Evolutionary conservation across 1,140 invertebrate species (phyloP), one percentile per base, ranked within the genome.

Genomic region (Sarcophaga peregrina): DNA sequence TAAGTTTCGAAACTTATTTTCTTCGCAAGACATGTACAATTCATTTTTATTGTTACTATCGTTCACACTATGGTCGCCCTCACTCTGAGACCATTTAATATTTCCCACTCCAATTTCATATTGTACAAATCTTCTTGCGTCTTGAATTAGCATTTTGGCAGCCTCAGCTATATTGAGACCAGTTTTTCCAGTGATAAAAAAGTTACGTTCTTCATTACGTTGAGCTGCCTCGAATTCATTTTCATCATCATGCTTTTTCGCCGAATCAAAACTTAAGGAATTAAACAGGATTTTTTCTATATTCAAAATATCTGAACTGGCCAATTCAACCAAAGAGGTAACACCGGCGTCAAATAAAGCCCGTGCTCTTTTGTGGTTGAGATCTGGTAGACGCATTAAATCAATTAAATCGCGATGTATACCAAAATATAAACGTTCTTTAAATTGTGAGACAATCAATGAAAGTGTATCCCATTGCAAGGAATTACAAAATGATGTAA

Each of bases 401-500:
- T 99, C 98, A 82, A 98, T 93, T 8, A 99, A 92, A 89, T 99
- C 98, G 75, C 95, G 93, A 86, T 97, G 95, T 48, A 99, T 95
- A 11, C 98, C 98, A 91, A 99, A 99, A 85, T 97, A 96, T 37
- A 99, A 92, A 17, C 98, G 94, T 85, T 96, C 94, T 92, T 98
- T 97, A 91, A 99, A 99, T 91, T 98, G 96, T 7, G 94, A 94
- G 13, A 99, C 93, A 4, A 99, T 91, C 48, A 98, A 91, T 90
- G 98, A 96, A 82, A 99, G 92, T 87, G 95, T 97, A 81, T 93
- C 93, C 98, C 98, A 99, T 5, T 97, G 96, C n/a, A 99, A 91
- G 76, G 97, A 94, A 86, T 94, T 94, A 91, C 97, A 98, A 91
- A 99, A 98, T 25, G 95, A 94, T 3, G 96, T 97, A 0, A 98